Conservation (phyloP, 2,113 vertebrate genomes). For the Struthidea cinerea region DNA sequence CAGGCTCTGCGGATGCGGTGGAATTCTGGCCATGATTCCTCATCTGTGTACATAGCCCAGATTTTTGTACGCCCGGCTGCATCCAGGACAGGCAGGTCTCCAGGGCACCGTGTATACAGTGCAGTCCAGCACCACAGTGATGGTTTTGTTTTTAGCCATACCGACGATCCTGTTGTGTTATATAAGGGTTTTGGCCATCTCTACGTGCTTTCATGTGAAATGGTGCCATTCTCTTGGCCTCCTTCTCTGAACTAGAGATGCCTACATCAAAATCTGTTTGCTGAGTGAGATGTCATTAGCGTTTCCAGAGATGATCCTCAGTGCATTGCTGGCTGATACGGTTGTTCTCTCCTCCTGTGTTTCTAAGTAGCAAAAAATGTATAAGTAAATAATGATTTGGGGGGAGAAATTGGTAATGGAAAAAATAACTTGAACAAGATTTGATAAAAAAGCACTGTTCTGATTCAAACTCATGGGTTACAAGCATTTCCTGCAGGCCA, state of each 20-base stretch:
- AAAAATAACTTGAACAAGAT: conserved; percentile 29
- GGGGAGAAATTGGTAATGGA: background rate
- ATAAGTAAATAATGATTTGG: conserved; percentile 8
- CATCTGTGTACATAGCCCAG: background rate
- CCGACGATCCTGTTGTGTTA: background rate
- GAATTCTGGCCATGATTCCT: background rate
- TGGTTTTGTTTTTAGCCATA: background rate
- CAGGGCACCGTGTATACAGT: accelerated
- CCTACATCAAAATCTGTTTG: background rate
- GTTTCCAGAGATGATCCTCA: background rate
- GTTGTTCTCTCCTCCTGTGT: background rate
- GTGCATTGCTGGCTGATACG: background rate
- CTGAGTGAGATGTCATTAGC: background rate
- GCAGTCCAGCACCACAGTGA: background rate
- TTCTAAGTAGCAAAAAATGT: conserved; percentile 56
- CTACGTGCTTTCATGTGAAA: background rate
- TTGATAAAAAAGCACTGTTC: conserved; percentile 1
- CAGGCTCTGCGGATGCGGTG: accelerated
- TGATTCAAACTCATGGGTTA: conserved; percentile 15
- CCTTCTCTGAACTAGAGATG: background rate
- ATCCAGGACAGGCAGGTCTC: background rate
- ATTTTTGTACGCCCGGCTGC: background rate
- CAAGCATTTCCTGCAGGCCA: conserved; percentile 36
- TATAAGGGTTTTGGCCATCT: background rate
- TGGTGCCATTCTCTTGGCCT: background rate